phyloP scores from a whole-genome alignment of 2,113 vertebrate genomes.

The Hylia prasina region DNA sequence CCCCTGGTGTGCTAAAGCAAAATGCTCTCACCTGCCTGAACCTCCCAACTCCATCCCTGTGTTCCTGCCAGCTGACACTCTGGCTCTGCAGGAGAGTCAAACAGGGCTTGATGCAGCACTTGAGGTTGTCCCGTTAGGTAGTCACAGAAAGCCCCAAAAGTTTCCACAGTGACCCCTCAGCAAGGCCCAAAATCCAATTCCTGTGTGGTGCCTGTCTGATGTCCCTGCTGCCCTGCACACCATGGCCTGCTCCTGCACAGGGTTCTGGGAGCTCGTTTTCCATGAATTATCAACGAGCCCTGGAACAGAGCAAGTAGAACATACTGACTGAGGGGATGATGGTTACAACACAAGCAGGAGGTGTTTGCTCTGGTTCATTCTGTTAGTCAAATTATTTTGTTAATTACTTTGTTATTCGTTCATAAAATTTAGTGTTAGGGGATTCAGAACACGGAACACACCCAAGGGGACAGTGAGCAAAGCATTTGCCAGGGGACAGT shows the following conservation, averaged over 20 bases:
- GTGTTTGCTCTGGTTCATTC: neutral
- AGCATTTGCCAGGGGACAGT: neutral
- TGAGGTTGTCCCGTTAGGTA: rapidly evolving
- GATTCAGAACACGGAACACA: neutral
- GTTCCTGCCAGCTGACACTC: rapidly evolving
- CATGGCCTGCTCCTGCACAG: rapidly evolving
- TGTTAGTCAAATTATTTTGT: neutral
- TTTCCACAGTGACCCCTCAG: neutral
- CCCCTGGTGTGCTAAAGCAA: rapidly evolving
- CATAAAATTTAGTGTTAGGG: neutral
- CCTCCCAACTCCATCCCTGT: rapidly evolving
- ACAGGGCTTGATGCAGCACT: neutral
- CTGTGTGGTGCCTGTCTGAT: rapidly evolving
- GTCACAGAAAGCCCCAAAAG: neutral
- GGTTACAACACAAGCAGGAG: neutral
- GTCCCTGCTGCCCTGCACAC: neutral
- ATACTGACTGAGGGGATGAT: neutral
- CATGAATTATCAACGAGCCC: rapidly evolving
- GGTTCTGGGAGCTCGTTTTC: neutral
- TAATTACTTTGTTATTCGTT: neutral
- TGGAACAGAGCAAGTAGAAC: rapidly evolving
- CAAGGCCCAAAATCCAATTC: neutral
- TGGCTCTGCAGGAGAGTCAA: neutral
- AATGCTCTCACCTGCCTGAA: neutral
- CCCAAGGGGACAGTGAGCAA: neutral